phyloP scores from a whole-genome alignment of 2,888 invertebrate genomes.

The Hirudinaria manillensis region DNA sequence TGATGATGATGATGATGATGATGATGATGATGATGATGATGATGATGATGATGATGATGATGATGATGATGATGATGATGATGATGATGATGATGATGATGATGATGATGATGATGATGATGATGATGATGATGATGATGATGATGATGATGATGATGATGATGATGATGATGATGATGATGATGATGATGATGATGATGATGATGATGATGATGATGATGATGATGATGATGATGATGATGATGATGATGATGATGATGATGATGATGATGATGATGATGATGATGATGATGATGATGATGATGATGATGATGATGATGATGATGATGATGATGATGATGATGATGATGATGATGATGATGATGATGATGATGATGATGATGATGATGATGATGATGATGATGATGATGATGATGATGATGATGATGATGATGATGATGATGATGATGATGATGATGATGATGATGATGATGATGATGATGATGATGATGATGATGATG shows the following conservation, averaged over 20 bases:
- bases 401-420: slow-evolving; percentile 15
- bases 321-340: slow-evolving; percentile 17
- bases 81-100: background rate
- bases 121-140: slow-evolving; percentile 1
- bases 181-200: slow-evolving; percentile 28
- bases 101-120: slow-evolving; percentile 7
- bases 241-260: slow-evolving; percentile 27
- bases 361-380: background rate
- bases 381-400: background rate
- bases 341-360: background rate
- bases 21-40: slow-evolving; percentile 25
- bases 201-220: slow-evolving; percentile 24
- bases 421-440: slow-evolving; percentile 13
- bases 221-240: slow-evolving; percentile 26
- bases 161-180: slow-evolving; percentile 29
- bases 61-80: slow-evolving; percentile 15
- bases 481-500: slow-evolving; percentile 19
- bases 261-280: slow-evolving; percentile 18
- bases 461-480: slow-evolving; percentile 12
- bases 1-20: slow-evolving; percentile 28
- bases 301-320: slow-evolving; percentile 29
- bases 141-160: slow-evolving; percentile 4
- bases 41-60: slow-evolving; percentile 8
- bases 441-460: slow-evolving; percentile 12
- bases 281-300: slow-evolving; percentile 26